Evolutionary conservation across 2,888 invertebrate species (phyloP).

Genomic region (Myopa tessellatipennis): DNA sequence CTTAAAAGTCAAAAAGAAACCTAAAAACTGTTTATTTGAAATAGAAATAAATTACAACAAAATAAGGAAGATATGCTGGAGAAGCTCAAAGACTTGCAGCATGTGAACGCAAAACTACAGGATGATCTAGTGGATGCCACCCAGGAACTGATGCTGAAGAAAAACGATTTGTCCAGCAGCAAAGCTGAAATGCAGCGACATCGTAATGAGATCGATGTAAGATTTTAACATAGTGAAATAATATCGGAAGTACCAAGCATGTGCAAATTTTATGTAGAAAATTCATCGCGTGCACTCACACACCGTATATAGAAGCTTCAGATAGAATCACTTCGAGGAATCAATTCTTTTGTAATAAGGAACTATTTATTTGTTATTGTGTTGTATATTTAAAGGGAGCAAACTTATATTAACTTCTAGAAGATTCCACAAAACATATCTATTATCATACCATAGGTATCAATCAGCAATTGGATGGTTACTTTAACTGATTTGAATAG

Average conservation of each 20-base stretch:
- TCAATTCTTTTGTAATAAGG: too few species aligned
- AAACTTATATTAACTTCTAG: too few species aligned
- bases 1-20: neutral
- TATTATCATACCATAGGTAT: too few species aligned
- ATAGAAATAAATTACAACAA: constrained; percentile 67
- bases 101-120: constrained; percentile 71
- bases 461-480: too few species aligned
- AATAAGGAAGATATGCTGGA: constrained; percentile 68
- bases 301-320: too few species aligned
- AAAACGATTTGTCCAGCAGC: constrained; percentile 70
- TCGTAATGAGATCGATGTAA: constrained; percentile 72
- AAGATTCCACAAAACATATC: too few species aligned
- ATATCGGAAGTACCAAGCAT: neutral
- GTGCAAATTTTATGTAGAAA: neutral
- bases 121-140: constrained; percentile 71
- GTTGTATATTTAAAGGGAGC: too few species aligned
- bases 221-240: constrained; percentile 56
- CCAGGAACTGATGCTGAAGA: constrained; percentile 70
- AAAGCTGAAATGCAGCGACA: constrained; percentile 71
- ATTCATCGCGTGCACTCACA: too few species aligned
- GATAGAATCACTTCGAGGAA: too few species aligned
- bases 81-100: constrained; percentile 71
- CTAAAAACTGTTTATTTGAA: constrained; percentile 32
- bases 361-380: too few species aligned
- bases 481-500: too few species aligned